Base-by-base conservation (phyloP, 2,888 invertebrate genomes). In the Oxytorus armatus region DNA sequence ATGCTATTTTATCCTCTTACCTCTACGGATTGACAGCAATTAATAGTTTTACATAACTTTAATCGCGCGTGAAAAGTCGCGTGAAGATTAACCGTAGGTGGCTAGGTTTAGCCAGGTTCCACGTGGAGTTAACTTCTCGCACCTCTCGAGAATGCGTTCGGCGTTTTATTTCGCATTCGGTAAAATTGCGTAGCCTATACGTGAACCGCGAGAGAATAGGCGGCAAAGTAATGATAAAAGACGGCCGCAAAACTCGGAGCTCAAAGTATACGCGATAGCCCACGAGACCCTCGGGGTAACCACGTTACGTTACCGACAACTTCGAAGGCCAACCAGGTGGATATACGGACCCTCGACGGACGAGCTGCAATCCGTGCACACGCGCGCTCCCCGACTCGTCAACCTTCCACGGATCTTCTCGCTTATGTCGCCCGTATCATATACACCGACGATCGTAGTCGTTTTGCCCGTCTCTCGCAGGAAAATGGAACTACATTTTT, bases 291-390 rank as follows among this genome's bases (percentile, higher is more conserved):
- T 70, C 57, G 44, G 70, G 49, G 55, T 59, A 42, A 59, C 65
- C 53, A 36, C 39, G 76, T 76, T 75, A 66, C 61, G 70, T 79
- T 76, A 72, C 42, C 33, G 51, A 72, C 53, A 49, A 29, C 49
- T 39, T 55, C 73, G 80, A 77, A 80, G 80, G 80, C 68, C 77
- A 65, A 80, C 73, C 73, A 49, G 77, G 73, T 73, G 73, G 73
- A 74, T 57, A 57, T 55, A 53, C 63, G 73, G 66, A 57, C 57
- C 77, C 57, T 69, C n/a, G 80, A 47, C 72, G 68, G 55, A 25
- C 42, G 8, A 10, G 44, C 14, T 66, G 77, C 68, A 70, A 68
- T 49, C 68, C 61, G 66, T 65, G 55, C 23, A 53, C n/a, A 25
- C 55, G 44, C 53, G 47, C 73, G 55, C 73, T 66, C 79, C 39